Conservation (phyloP, 1,140 invertebrate species). For the Druon quercuslanigerum region DNA sequence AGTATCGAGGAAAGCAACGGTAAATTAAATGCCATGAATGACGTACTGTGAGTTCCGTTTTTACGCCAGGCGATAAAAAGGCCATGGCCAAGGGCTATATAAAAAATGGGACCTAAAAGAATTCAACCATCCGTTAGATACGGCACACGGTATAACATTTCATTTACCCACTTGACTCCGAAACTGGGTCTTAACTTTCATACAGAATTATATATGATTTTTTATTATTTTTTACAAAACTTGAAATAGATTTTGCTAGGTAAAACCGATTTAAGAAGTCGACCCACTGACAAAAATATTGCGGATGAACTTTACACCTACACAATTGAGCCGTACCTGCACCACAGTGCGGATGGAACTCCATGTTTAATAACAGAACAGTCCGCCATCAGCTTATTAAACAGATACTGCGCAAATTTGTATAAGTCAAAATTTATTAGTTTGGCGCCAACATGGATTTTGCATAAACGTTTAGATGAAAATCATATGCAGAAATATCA, state of each 20-base stretch:
- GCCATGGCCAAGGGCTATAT: no score
- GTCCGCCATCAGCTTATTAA: constrained; percentile 83
- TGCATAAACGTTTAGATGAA: constrained; percentile 50
- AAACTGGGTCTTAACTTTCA: no score
- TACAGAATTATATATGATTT: not conserved
- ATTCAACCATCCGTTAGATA: no score
- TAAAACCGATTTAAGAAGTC: constrained; percentile 74
- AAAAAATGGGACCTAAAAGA: no score
- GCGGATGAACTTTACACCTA: constrained; percentile 71
- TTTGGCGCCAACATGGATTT: constrained; percentile 82
- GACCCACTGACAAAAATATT: constrained; percentile 76
- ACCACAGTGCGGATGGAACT: constrained; percentile 64
- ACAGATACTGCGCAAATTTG: constrained; percentile 86
- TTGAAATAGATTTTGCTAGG: constrained; percentile 78
- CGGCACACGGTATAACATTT: no score
- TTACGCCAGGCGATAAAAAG: no score
- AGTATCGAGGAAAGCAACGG: no score
- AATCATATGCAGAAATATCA: constrained; percentile 5
- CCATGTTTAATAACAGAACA: constrained; percentile 77
- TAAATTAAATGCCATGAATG: no score
- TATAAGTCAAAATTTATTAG: constrained; percentile 89
- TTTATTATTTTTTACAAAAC: not conserved
- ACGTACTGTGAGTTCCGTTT: no score
- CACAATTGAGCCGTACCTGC: constrained; percentile 75
- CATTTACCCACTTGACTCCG: no score